A percentile compares a stretch with the other conserved stretches of the same genome.
Conservation (phyloP, 1,140 invertebrate genomes). For the Ericerus pela region DNA sequence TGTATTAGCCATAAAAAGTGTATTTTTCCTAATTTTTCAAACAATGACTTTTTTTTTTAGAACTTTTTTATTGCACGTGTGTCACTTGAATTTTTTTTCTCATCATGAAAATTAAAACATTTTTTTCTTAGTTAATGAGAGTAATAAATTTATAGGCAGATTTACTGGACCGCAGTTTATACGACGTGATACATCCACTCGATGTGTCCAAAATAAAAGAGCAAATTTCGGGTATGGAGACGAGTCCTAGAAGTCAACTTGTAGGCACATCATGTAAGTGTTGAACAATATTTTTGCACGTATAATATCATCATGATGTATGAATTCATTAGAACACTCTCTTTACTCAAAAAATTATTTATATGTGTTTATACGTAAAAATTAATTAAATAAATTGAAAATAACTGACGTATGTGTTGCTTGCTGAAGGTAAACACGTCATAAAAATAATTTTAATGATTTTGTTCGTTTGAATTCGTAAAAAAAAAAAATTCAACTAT, state of each 20-base stretch:
- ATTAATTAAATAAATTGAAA: no score
- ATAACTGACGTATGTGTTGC: no score
- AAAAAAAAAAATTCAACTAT: no score
- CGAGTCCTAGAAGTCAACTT: slow-evolving; percentile 70
- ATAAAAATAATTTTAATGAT: not conserved
- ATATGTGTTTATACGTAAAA: no score
- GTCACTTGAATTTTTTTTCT: no score
- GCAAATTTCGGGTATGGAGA: slow-evolving; percentile 78
- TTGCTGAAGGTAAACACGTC: no score
- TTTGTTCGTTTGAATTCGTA: not conserved
- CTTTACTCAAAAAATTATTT: no score
- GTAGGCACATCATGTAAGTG: slow-evolving; percentile 86
- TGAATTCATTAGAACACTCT: not conserved
- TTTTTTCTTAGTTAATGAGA: not conserved
- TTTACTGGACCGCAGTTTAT: slow-evolving; percentile 79
- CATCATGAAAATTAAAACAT: no score
- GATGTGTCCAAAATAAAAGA: slow-evolving; percentile 91
- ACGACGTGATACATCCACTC: slow-evolving; percentile 88
- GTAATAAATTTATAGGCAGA: slow-evolving; percentile 45
- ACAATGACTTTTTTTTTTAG: not conserved
- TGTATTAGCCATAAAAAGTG: not conserved
- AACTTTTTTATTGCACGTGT: no score
- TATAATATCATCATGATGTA: not conserved
- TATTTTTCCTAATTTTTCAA: not conserved
- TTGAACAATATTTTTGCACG: slow-evolving; percentile 2